Evolutionary conservation across 2,888 invertebrate species (phyloP).

Genomic region (Tachina lurida): DNA sequence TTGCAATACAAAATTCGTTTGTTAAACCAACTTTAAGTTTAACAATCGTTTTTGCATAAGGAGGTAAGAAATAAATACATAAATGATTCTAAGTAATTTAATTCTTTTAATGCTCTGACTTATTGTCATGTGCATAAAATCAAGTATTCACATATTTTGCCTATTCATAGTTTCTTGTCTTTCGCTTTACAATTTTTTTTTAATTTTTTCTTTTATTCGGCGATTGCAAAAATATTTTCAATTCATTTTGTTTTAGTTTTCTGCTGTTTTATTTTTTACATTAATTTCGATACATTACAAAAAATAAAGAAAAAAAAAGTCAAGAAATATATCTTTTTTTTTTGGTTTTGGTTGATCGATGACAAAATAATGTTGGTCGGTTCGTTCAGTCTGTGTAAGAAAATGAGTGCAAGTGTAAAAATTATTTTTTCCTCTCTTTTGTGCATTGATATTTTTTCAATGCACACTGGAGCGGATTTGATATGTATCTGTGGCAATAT

Average conservation of each 20-base stretch:
- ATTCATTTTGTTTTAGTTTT: constrained; percentile 48
- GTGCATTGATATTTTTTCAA: constrained; percentile 6
- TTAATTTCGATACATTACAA: constrained; percentile 37
- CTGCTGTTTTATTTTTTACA: constrained; percentile 15
- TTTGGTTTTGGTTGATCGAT: constrained; percentile 68
- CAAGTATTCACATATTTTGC: constrained; percentile 35
- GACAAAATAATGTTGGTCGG: constrained; percentile 51
- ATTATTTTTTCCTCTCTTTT: constrained; percentile 31
- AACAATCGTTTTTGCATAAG: too few relatives aligned
- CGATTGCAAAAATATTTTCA: constrained; percentile 62
- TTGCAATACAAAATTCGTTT: too few relatives aligned
- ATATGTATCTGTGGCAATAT: too few relatives aligned
- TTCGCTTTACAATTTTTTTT: constrained; percentile 5
- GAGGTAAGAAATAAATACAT: too few relatives aligned
- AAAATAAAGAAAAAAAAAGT: constrained; percentile 21
- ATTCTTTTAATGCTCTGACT: constrained; percentile 20
- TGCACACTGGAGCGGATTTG: neutral
- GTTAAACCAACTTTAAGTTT: too few relatives aligned
- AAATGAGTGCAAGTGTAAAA: constrained; percentile 67
- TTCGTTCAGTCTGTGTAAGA: constrained; percentile 16
- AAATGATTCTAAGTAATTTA: too few relatives aligned
- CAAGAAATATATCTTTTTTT: constrained; percentile 30
- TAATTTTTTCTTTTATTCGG: constrained; percentile 20
- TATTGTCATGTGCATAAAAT: constrained; percentile 14
- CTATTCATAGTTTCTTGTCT: constrained; percentile 19